Conservation (phyloP, 2,113 vertebrate genomes). For the Rostratula benghalensis region DNA sequence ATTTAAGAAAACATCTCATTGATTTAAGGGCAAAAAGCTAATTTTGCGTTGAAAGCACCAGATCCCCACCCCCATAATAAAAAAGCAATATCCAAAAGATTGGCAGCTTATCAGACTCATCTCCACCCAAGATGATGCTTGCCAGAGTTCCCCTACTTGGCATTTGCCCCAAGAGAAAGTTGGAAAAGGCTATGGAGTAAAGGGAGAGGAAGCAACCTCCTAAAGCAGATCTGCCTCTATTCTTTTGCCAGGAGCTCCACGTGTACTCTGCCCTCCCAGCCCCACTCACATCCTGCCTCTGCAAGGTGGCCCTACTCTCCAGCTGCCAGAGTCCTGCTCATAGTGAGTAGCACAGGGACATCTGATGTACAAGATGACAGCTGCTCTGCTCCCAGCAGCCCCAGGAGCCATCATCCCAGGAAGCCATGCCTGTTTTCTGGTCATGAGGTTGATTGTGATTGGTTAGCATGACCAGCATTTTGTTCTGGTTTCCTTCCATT, state of each 20-base stretch:
- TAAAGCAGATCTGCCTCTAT: background rate
- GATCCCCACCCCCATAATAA: background rate
- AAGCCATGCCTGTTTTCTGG: background rate
- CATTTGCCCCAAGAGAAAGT: background rate
- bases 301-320: background rate
- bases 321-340: background rate
- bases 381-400: background rate
- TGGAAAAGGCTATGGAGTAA: background rate
- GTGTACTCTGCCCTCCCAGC: background rate
- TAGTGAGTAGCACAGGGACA: background rate
- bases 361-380: background rate
- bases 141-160: background rate
- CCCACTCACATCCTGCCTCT: no score
- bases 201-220: background rate
- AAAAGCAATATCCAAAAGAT: background rate
- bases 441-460: fast-evolving
- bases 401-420: background rate
- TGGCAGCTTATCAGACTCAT: background rate
- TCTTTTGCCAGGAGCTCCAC: background rate
- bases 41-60: background rate
- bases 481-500: background rate
- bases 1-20: background rate
- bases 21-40: background rate
- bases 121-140: background rate
- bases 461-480: background rate